Conservation (phyloP, 2,797 vertebrate genomes). For the Halcyon badia region DNA sequence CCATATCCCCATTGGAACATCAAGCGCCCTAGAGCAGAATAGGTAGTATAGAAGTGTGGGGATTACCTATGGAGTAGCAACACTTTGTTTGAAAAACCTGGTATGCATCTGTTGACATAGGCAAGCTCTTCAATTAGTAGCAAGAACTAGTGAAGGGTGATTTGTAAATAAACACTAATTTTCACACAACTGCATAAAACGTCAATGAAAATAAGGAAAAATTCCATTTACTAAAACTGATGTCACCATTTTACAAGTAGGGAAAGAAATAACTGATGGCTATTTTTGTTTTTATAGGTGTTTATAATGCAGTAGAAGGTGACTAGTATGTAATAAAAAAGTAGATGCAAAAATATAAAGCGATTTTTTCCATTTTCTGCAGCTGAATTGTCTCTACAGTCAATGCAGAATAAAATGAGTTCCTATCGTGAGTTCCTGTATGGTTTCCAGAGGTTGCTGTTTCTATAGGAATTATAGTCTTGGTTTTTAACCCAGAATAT, state of each 20-base stretch:
- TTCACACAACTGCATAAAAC: neutral
- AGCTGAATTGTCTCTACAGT: neutral
- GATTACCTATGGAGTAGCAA: neutral
- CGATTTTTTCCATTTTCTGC: neutral
- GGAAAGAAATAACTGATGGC: constrained; percentile 7
- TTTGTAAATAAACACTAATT: neutral
- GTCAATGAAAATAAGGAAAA: constrained; percentile 25
- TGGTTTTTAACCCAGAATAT: neutral
- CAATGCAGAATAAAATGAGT: too few species aligned
- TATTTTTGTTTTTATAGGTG: neutral
- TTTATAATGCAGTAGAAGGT: neutral
- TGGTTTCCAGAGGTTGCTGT: neutral
- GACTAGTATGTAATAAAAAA: neutral
- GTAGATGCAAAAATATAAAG: neutral
- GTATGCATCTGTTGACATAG: neutral
- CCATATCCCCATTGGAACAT: neutral
- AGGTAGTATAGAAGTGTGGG: neutral
- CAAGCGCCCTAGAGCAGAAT: neutral
- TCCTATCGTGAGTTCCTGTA: neutral
- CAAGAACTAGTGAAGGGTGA: neutral
- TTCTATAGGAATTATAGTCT: neutral
- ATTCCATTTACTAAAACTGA: constrained; percentile 24
- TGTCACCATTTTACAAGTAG: constrained; percentile 3
- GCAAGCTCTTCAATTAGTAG: neutral
- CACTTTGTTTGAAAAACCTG: neutral